These are phyloP conservation scores for Poecilia picta DNA, from an alignment of 2,797 vertebrate genomes.

Conservation along the genomic window DNA sequence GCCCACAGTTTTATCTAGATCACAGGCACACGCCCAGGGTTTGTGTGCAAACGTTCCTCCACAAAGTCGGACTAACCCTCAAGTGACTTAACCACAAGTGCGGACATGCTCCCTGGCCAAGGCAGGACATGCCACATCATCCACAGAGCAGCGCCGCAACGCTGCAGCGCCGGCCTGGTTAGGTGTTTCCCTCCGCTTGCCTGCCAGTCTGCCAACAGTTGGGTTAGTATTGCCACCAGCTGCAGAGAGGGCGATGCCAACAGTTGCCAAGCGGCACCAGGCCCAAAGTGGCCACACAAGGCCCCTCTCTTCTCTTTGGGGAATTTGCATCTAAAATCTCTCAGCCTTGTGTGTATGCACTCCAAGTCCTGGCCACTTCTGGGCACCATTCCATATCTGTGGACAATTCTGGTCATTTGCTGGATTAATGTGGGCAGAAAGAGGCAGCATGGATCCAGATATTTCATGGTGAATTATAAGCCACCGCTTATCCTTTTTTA, in stretches of 20 bases:
- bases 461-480: background rate
- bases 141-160: constrained; percentile 4
- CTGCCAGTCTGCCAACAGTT: constrained; percentile 60
- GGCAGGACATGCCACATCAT: constrained; percentile 54
- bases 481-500: background rate
- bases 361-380: background rate
- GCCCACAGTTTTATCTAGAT: constrained; percentile 38
- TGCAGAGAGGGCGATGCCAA: constrained; percentile 61
- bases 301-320: constrained; percentile 5
- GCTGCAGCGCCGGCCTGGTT: constrained; percentile 41
- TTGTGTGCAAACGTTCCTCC: constrained; percentile 15
- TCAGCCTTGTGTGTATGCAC: background rate
- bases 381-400: background rate
- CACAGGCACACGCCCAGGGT: constrained; percentile 5
- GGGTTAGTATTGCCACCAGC: constrained; percentile 75
- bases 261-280: constrained; percentile 57
- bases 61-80: constrained; percentile 41
- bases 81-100: constrained; percentile 41
- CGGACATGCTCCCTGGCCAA: constrained; percentile 40
- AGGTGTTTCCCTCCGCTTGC: constrained; percentile 42
- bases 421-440: background rate
- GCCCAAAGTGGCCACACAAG: constrained; percentile 64
- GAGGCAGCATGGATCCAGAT: background rate
- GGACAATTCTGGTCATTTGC: background rate
- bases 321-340: constrained; percentile 7